These are phyloP conservation scores for Tenthredo amoena DNA, from an alignment of 2,888 invertebrate species.

Conservation along the genomic window DNA sequence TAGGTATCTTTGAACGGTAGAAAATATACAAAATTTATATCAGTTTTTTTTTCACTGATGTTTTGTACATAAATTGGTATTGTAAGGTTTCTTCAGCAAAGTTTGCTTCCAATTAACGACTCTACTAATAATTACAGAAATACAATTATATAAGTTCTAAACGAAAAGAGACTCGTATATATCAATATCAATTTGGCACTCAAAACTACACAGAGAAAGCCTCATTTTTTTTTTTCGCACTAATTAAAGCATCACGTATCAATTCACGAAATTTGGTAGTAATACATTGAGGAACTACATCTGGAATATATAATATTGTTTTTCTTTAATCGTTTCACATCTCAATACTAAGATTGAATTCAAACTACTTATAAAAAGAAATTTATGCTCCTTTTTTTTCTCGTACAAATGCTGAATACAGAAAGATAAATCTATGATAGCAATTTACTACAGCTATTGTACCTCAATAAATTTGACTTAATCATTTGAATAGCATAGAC, in stretches of 20 bases:
- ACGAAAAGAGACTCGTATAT: constrained; percentile 35
- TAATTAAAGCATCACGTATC: constrained; percentile 46
- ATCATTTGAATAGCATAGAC: not conserved
- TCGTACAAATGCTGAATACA: not conserved
- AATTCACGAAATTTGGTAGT: constrained; percentile 44
- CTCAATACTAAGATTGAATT: constrained; percentile 11
- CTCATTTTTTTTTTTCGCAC: constrained; percentile 40
- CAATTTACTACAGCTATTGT: constrained; percentile 14
- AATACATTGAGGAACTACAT: constrained; percentile 40
- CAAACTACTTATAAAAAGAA: not conserved
- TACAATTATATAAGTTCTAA: constrained; percentile 11
- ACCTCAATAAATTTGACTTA: constrained; percentile 21
- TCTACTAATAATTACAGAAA: constrained; percentile 17
- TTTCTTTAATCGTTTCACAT: constrained; percentile 2
- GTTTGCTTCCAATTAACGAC: constrained; percentile 28
- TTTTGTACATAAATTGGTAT: constrained; percentile 45
- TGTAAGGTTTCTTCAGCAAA: not conserved
- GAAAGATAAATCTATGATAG: not conserved
- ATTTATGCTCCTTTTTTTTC: constrained; percentile 2
- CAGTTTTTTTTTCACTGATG: constrained; percentile 28
- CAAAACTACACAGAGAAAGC: constrained; percentile 50
- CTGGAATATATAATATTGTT: constrained; percentile 28
- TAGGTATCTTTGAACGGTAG: constrained; percentile 9
- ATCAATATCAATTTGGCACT: constrained; percentile 52
- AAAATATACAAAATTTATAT: constrained; percentile 44